Percentiles rank a stretch among this genome's conserved stretches.
Conservation (phyloP, 2,113 vertebrate genomes). For the Oceanites oceanicus region DNA sequence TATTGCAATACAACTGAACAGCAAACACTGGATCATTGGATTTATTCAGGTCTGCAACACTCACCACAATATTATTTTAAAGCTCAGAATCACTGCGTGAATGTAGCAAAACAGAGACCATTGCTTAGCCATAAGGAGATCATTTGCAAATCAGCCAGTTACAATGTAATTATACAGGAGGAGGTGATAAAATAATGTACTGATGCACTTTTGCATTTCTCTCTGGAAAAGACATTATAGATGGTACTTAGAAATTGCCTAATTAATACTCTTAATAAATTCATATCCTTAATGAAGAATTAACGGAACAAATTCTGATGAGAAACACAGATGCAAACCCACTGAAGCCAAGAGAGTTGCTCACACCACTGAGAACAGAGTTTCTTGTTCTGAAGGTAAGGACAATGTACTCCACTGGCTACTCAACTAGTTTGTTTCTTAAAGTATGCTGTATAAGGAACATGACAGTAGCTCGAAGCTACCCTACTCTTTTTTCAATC, state of each 20-base stretch:
- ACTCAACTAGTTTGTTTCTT: neutral
- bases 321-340: neutral
- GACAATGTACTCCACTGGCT: neutral
- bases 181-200: neutral
- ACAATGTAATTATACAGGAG: neutral
- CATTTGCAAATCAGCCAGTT: neutral
- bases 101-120: neutral
- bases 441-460: neutral
- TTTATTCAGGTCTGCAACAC: neutral
- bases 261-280: neutral
- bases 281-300: neutral
- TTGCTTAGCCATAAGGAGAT: neutral
- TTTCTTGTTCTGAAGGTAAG: neutral
- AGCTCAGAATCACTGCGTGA: neutral
- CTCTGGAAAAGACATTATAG: neutral
- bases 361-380: neutral
- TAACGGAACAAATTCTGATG: neutral
- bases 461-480: neutral
- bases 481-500: neutral
- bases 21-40: neutral
- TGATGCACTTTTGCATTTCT: neutral
- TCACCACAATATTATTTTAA: neutral
- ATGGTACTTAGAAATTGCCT: neutral
- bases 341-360: neutral
- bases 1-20: neutral